A percentile compares a stretch with the other conserved stretches of the same genome.
Evolutionary conservation across 2,797 vertebrate species (phyloP).

Genomic region (Petrocephalus sullivani): DNA sequence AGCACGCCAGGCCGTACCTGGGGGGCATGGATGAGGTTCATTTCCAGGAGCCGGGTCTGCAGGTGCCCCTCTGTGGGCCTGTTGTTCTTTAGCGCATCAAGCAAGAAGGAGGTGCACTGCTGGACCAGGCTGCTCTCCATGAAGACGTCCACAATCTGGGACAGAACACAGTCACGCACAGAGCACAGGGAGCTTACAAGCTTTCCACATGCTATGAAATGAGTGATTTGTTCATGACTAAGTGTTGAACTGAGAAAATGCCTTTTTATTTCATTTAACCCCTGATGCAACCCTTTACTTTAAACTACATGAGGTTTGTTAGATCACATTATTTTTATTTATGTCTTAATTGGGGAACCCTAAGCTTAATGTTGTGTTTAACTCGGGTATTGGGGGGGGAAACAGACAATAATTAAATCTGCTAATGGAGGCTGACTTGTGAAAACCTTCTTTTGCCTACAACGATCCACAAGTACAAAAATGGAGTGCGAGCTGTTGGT

Average conservation of each 20-base stretch:
- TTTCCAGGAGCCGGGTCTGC: slow-evolving; percentile 86
- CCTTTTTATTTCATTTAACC: background rate
- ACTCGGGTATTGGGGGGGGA: background rate
- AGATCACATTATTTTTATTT: background rate
- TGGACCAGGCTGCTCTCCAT: slow-evolving; percentile 90
- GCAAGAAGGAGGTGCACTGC: slow-evolving; percentile 86
- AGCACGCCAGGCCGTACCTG: slow-evolving; percentile 58
- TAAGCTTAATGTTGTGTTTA: background rate
- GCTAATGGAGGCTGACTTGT: background rate
- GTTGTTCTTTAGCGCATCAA: slow-evolving; percentile 86
- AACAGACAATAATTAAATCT: background rate
- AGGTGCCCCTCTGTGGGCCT: slow-evolving; percentile 78
- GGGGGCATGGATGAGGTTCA: slow-evolving; percentile 89
- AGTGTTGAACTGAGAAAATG: background rate
- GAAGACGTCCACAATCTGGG: slow-evolving; percentile 87
- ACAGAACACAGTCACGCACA: slow-evolving; percentile 7
- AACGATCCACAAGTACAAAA: background rate
- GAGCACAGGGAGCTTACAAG: slow-evolving; percentile 3
- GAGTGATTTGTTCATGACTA: background rate
- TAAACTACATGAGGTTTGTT: background rate
- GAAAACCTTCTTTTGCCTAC: background rate
- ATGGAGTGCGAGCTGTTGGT: background rate
- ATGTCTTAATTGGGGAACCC: background rate
- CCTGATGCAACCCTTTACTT: background rate
- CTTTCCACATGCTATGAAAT: background rate